Conservation (phyloP, 2,113 vertebrate genomes). For the Cavia porcellus region DNA sequence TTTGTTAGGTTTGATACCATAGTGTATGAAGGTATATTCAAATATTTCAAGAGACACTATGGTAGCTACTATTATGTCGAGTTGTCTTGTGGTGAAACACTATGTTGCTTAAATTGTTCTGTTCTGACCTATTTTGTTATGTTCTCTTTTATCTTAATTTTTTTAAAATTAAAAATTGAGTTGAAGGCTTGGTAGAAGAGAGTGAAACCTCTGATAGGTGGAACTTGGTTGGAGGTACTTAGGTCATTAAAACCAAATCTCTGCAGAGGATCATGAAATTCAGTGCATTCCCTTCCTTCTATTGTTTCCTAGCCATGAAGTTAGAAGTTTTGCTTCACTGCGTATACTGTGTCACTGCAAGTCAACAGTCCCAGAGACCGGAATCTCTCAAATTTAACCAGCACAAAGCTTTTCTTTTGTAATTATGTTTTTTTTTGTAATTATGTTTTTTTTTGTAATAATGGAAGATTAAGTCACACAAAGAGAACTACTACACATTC, state of each 20-base stretch:
- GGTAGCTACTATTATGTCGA: too few species aligned
- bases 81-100: too few species aligned
- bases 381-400: background rate
- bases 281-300: background rate
- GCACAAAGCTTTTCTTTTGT: background rate
- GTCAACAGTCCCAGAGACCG: background rate
- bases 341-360: background rate
- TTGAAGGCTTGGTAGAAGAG: background rate
- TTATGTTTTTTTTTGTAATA: too few species aligned
- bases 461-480: background rate
- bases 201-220: background rate
- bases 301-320: background rate
- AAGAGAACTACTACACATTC: background rate
- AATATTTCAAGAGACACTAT: too few species aligned
- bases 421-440: background rate
- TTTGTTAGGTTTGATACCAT: too few species aligned
- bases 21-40: too few species aligned
- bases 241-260: background rate
- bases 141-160: too few species aligned
- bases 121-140: too few species aligned
- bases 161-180: too few species aligned
- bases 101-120: too few species aligned
- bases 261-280: too few species aligned
- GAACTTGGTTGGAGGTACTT: too few species aligned
- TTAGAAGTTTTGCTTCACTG: background rate